Evolutionary conservation across 2,113 vertebrate genomes (phyloP).

Genomic region (Nothobranchius kuhntae): DNA sequence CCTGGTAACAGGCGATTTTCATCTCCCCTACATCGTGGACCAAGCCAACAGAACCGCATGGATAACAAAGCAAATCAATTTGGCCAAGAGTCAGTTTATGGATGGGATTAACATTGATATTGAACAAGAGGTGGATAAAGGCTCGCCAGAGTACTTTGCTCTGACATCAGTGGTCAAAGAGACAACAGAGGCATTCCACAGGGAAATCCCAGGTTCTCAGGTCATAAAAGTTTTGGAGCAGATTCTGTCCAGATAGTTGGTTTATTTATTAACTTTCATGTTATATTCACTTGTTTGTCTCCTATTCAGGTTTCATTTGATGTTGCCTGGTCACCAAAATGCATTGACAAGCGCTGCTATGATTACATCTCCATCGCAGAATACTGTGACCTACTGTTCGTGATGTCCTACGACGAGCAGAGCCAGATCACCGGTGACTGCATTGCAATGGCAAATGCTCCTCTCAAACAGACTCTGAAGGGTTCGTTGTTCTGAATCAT

Average conservation of each 20-base stretch:
- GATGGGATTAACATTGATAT: constrained; percentile 97
- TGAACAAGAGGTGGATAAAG: constrained; percentile 84
- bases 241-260: background rate
- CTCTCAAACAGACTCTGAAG: constrained; percentile 83
- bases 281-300: background rate
- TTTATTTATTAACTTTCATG: fast-evolving
- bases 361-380: constrained; percentile 89
- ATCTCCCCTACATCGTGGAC: constrained; percentile 81
- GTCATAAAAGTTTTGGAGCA: constrained; percentile 61
- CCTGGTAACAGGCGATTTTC: constrained; percentile 83
- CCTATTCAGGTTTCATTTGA: constrained; percentile 90
- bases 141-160: constrained; percentile 85
- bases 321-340: constrained; percentile 91
- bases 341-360: constrained; percentile 90
- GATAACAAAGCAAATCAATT: constrained; percentile 84
- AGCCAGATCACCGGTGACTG: constrained; percentile 91
- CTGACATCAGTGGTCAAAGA: constrained; percentile 90
- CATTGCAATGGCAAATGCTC: constrained; percentile 90
- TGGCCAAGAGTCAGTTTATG: constrained; percentile 92
- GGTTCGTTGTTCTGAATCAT: constrained; percentile 75
- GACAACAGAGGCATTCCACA: constrained; percentile 89
- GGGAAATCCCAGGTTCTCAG: constrained; percentile 92
- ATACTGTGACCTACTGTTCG: constrained; percentile 93
- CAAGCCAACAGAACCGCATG: constrained; percentile 84
- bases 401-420: constrained; percentile 97